Evolutionary conservation across 2,888 invertebrate species (phyloP).

Genomic region (Strigamia crassipes): DNA sequence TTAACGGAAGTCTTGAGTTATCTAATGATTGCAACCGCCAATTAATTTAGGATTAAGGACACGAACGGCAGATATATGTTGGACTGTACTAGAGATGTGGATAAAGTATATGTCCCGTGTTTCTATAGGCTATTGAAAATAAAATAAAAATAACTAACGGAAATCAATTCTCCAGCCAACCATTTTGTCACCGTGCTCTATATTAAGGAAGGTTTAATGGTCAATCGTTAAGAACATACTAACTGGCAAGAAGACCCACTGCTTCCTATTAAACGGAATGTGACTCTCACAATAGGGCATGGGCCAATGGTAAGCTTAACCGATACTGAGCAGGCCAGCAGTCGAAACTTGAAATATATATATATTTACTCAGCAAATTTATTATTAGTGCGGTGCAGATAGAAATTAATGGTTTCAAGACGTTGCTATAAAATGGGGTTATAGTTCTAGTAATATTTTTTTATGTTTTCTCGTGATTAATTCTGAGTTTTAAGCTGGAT

Average conservation of each 20-base stretch:
- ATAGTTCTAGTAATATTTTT: too few species aligned
- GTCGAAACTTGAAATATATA: not conserved
- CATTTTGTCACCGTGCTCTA: slow-evolving; percentile 11
- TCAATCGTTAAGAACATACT: slow-evolving; percentile 4
- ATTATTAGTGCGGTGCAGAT: not conserved
- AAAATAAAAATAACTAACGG: slow-evolving; percentile 21
- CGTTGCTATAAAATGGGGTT: not conserved
- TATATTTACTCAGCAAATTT: not conserved
- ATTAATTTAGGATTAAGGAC: slow-evolving; percentile 11
- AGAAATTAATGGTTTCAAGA: not conserved
- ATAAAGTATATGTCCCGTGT: not conserved
- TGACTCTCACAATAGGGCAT: not conserved
- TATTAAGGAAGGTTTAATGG: slow-evolving; percentile 16
- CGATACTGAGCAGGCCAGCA: not conserved
- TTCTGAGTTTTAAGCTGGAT: too few species aligned
- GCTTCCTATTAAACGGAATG: slow-evolving; percentile 21
- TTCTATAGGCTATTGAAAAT: slow-evolving; percentile 10
- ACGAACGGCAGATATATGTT: not conserved
- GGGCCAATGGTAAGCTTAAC: not conserved
- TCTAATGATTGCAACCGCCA: not conserved
- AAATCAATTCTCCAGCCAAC: slow-evolving; percentile 16
- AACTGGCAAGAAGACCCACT: slow-evolving; percentile 16
- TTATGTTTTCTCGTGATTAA: too few species aligned
- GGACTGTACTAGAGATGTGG: not conserved
- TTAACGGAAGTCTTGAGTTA: not conserved